These are phyloP conservation scores for Neelides folsomi DNA, from an alignment of 2,888 invertebrate species.

Conservation along the genomic window DNA sequence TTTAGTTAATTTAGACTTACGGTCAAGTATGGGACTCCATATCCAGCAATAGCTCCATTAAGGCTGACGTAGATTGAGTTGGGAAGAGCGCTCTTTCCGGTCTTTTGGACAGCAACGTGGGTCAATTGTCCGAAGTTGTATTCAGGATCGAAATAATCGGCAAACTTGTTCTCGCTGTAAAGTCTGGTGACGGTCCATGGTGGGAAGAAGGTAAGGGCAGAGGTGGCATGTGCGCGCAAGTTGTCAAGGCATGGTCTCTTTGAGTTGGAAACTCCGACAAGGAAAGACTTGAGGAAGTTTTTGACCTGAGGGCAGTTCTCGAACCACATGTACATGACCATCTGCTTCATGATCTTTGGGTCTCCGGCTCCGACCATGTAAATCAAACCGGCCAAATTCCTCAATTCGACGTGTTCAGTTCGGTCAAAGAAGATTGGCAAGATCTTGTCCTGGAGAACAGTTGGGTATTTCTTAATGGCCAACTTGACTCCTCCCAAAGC, in stretches of 20 bases:
- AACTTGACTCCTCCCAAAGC: slow-evolving; percentile 29
- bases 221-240: slow-evolving; percentile 20
- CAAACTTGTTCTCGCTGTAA: slow-evolving; percentile 28
- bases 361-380: slow-evolving; percentile 5
- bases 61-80: slow-evolving; percentile 24
- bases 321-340: slow-evolving; percentile 28
- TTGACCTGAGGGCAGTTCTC: slow-evolving; percentile 29
- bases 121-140: slow-evolving; percentile 32
- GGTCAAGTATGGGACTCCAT: slow-evolving; percentile 22
- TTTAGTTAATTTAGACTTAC: slow-evolving; percentile 4
- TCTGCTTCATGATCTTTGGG: slow-evolving; percentile 9
- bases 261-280: slow-evolving; percentile 16
- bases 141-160: slow-evolving; percentile 29
- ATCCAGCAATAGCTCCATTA: slow-evolving; percentile 30
- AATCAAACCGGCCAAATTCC: slow-evolving; percentile 15
- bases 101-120: slow-evolving; percentile 27
- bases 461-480: slow-evolving; percentile 17
- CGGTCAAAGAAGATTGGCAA: slow-evolving; percentile 31
- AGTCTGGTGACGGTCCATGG: slow-evolving; percentile 22
- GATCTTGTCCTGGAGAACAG: slow-evolving; percentile 16
- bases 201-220: slow-evolving; percentile 22
- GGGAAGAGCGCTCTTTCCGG: slow-evolving; percentile 26
- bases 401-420: slow-evolving; percentile 23
- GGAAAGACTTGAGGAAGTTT: slow-evolving; percentile 26
- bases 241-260: slow-evolving; percentile 22